Evolutionary conservation across 2,888 invertebrate species (phyloP).

Genomic region (Volucella zonaria): DNA sequence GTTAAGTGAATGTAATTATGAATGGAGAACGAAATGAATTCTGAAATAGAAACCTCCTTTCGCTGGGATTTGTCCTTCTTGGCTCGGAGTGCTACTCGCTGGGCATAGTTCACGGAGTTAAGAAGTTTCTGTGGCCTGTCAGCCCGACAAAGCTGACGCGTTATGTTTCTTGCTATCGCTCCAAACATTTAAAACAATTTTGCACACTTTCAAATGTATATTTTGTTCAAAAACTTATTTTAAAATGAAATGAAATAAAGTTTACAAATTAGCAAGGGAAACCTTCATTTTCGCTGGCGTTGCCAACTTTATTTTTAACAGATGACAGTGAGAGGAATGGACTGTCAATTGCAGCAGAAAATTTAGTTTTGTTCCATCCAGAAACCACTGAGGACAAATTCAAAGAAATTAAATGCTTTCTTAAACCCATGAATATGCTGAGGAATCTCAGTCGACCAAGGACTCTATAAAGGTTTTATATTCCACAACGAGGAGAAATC

Average conservation of each 20-base stretch:
- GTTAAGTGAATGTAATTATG: too few species aligned
- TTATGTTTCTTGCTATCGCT: constrained; percentile 25
- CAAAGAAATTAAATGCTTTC: too few species aligned
- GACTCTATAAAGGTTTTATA: too few species aligned
- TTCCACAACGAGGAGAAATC: too few species aligned
- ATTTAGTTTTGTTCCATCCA: too few species aligned
- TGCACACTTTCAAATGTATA: too few species aligned
- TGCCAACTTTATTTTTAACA: too few species aligned
- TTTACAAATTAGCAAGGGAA: not conserved
- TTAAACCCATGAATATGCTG: too few species aligned
- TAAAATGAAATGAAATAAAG: not conserved
- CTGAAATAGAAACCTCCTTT: constrained; percentile 78
- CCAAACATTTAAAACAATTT: constrained; percentile 40
- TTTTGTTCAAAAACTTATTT: not conserved
- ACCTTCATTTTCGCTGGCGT: not conserved
- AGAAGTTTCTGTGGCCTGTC: constrained; percentile 37
- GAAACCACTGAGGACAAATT: too few species aligned
- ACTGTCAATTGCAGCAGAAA: too few species aligned
- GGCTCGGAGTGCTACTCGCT: constrained; percentile 81
- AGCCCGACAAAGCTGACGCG: constrained; percentile 40
- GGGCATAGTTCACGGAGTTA: constrained; percentile 35
- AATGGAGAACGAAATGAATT: not conserved
- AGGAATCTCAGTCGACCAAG: too few species aligned
- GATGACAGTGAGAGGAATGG: too few species aligned
- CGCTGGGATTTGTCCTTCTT: constrained; percentile 83